Conservation (phyloP, 1,140 invertebrate species). For the Cardiocondyla obscurior region DNA sequence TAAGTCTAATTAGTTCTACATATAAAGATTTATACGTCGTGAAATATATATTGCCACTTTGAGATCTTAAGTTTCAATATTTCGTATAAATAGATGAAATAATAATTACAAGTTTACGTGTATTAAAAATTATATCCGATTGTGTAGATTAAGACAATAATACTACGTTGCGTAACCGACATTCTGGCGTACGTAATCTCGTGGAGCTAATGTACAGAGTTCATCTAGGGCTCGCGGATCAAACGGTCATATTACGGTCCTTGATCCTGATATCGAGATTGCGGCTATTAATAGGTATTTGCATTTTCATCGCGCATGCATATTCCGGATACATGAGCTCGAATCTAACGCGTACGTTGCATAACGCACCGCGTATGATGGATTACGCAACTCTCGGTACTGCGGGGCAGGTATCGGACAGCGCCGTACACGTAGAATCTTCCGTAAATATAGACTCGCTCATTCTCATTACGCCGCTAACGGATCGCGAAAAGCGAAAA, state of each 20-base stretch:
- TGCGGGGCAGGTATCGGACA: neutral
- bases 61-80: neutral
- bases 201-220: neutral
- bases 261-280: conserved; percentile 62
- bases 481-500: conserved; percentile 1
- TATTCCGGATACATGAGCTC: conserved; percentile 39
- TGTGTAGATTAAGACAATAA: neutral
- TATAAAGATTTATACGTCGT: too few species aligned
- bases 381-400: conserved; percentile 56
- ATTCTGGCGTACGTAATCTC: neutral
- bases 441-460: conserved; percentile 38
- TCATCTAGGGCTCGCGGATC: conserved; percentile 25
- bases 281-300: conserved; percentile 48
- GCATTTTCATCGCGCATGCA: conserved; percentile 58
- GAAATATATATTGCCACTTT: neutral
- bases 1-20: too few species aligned
- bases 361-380: conserved; percentile 58
- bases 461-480: conserved; percentile 30
- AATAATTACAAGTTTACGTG: neutral
- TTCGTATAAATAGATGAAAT: neutral
- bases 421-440: neutral
- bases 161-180: neutral
- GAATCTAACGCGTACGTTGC: conserved; percentile 47
- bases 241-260: conserved; percentile 18
- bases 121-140: neutral